Base-by-base conservation (phyloP, 2,888 invertebrate genomes). In the Tiliacea aurago region DNA sequence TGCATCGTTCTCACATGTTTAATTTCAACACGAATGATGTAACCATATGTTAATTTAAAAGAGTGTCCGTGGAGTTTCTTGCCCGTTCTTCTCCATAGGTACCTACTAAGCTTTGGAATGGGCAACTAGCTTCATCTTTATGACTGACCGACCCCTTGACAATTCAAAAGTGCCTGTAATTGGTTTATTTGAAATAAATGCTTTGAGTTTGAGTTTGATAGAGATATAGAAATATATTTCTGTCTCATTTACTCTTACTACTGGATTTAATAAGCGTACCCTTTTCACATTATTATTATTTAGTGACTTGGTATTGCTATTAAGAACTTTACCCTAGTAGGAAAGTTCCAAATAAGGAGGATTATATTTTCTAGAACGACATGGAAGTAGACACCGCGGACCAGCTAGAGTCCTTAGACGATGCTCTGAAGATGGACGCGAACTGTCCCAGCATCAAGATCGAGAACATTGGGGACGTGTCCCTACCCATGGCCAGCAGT, bases 381-480 rank as follows among this genome's bases (percentile, higher is more conserved):
- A 96, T 96, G 96, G 96, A 96, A 43, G 92, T 96, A 20, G 96
- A 96, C 71, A 82, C 81, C 2, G 45, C 87, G 0, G 94, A 93
- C 4, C 94, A 93, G 68, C 75, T 94, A 9, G 94, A 95, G 75
- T 90, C 91, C 1, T 81, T 94, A 15, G 94, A 94, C 63, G 94
- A 94, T 0, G 91, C 89, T 0, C 80, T 94, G 55, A 93, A 93
- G 79, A 86, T 89, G 5, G 94, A 93, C 53, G 80, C 90, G 4
- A 93, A 84, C 84, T 95, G 95, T 73, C 95, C 96, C 64, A 94
- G 94, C 79, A 95, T 96, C 84, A 95, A 93, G 87, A 94, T 96
- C 10, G 95, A 94, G 68, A 91, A 91, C 0, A 95, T 92, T 76
- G 93, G 93, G 0, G 95, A 95, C 59, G 89, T 87, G 23, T 84